Evolutionary conservation across 2,797 vertebrate species (phyloP).

Genomic region (Poeciliopsis turneri): DNA sequence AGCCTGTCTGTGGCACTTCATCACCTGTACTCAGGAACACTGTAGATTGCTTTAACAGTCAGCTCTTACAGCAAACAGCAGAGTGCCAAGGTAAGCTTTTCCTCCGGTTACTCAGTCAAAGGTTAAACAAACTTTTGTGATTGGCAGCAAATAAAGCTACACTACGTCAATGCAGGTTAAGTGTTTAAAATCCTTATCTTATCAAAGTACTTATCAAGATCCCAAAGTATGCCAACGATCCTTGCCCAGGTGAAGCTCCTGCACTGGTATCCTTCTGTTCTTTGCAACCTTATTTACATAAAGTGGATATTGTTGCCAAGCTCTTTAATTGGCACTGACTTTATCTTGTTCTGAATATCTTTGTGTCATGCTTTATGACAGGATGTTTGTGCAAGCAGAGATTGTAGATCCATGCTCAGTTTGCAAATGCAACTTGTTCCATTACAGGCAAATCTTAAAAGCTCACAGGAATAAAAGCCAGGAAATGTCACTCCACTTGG

Average conservation of each 20-base stretch:
- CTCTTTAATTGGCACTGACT: neutral
- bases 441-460: neutral
- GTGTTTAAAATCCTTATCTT: neutral
- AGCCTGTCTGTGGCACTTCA: slow-evolving; percentile 33
- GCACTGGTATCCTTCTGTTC: neutral
- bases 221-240: neutral
- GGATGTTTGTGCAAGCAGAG: neutral
- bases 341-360: neutral
- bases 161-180: neutral
- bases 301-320: neutral
- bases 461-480: neutral
- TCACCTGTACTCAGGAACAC: slow-evolving; percentile 32
- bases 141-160: slow-evolving; percentile 8
- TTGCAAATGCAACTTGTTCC: neutral
- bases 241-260: neutral
- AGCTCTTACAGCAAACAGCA: slow-evolving; percentile 17
- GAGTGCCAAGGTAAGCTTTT: slow-evolving; percentile 24
- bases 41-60: slow-evolving; percentile 23
- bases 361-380: neutral
- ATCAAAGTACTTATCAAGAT: neutral
- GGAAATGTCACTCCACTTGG: neutral
- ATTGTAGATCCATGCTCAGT: neutral
- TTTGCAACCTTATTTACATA: neutral
- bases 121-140: slow-evolving; percentile 16
- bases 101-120: neutral